A percentile compares a stretch with the other conserved stretches of the same genome.
These are phyloP conservation scores for Thecophora atra DNA, from an alignment of 2,888 invertebrate species.

Conservation along the genomic window DNA sequence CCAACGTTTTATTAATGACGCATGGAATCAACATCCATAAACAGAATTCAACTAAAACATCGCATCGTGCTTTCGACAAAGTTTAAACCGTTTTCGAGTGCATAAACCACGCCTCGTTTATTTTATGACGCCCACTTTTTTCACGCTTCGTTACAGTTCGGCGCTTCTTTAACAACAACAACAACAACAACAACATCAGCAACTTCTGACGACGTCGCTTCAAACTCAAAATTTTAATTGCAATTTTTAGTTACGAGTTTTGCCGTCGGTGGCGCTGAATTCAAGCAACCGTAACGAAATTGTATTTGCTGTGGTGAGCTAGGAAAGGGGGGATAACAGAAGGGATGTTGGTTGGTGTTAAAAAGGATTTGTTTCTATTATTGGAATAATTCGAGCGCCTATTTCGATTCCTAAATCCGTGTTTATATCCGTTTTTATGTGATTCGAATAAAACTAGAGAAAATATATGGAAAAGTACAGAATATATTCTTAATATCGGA, in stretches of 20 bases:
- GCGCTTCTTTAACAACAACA: conserved; percentile 24
- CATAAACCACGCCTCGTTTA: conserved; percentile 35
- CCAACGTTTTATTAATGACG: conserved; percentile 50
- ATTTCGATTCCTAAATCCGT: no score
- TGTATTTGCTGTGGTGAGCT: neutral
- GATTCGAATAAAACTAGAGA: no score
- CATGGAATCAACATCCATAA: conserved; percentile 53
- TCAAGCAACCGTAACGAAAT: neutral
- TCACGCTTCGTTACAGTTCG: conserved; percentile 34
- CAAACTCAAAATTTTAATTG: conserved; percentile 47
- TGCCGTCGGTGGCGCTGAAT: conserved; percentile 23
- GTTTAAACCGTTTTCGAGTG: conserved; percentile 14
- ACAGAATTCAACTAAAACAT: conserved; percentile 48
- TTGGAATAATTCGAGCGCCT: no score
- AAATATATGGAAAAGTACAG: no score
- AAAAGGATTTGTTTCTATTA: no score
- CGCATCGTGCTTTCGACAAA: conserved; percentile 11
- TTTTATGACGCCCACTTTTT: conserved; percentile 29
- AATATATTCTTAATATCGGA: no score
- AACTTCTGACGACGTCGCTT: conserved; percentile 15
- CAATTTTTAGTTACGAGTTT: conserved; percentile 21
- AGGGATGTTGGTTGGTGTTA: no score
- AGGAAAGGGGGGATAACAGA: neutral
- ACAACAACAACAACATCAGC: no score
- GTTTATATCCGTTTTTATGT: no score